These are phyloP conservation scores for Thalassoma bifasciatum DNA, from an alignment of 2,113 vertebrate genomes.

Conservation along the genomic window DNA sequence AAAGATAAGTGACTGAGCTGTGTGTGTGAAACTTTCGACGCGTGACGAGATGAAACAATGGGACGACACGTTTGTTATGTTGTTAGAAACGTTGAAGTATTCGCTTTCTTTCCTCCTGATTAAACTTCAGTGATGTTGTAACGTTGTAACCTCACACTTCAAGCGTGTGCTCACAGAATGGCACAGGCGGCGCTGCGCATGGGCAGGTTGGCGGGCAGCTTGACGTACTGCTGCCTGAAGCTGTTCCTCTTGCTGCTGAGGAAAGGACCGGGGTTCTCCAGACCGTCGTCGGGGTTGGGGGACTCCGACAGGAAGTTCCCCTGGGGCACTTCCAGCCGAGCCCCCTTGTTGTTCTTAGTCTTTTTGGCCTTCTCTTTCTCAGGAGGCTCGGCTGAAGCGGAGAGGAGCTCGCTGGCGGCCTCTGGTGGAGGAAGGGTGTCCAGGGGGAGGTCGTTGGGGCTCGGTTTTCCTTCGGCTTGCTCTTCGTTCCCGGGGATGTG, in stretches of 20 bases:
- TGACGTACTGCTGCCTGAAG: slow-evolving; percentile 76
- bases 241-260: slow-evolving; percentile 75
- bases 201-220: slow-evolving; percentile 75
- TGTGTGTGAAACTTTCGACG: background rate
- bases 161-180: slow-evolving; percentile 66
- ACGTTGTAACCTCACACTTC: background rate
- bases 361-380: slow-evolving; percentile 77
- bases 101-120: background rate
- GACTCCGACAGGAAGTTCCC: slow-evolving; percentile 43
- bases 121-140: background rate
- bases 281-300: slow-evolving; percentile 37
- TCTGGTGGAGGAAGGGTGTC: slow-evolving; percentile 67
- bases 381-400: slow-evolving; percentile 50
- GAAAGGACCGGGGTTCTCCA: slow-evolving; percentile 61
- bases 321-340: slow-evolving; percentile 51
- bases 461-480: slow-evolving; percentile 73
- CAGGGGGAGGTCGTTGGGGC: slow-evolving; percentile 58
- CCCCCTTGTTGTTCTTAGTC: slow-evolving; percentile 78
- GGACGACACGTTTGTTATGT: too few species aligned
- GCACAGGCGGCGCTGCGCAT: slow-evolving; percentile 76
- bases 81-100: background rate
- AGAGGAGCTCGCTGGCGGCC: slow-evolving; percentile 53
- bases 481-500: slow-evolving; percentile 68
- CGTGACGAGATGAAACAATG: background rate
- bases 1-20: background rate